Evolutionary conservation across 2,888 invertebrate species (phyloP), one percentile per base, ranked within the genome.

Genomic region (Eupithecia tripunctaria): DNA sequence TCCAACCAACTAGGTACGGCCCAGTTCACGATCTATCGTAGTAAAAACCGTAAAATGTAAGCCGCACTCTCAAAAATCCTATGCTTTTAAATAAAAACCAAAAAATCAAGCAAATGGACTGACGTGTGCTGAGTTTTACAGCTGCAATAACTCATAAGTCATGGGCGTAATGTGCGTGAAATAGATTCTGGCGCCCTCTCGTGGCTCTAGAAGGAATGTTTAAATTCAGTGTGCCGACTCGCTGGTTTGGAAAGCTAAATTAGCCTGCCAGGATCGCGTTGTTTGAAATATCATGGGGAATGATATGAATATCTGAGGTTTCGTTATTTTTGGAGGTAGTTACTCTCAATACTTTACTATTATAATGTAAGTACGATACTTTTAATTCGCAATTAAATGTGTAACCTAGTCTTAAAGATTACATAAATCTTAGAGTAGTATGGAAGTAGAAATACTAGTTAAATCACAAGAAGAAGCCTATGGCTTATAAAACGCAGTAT

Each of bases 131-230:
- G 91, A 91, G 88, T 87, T 92, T 91, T 89, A 92, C 91, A 88
- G 90, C 90, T 78, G 88, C 84, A 89, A 92, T 92, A 91, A 92
- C 85, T 92, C 90, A 91, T 91, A 91, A 91, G 88, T 89, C 89
- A 85, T 84, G 81, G 73, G 82, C 81, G 90, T 91, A 92, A 92
- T 91, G 89, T 86, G 92, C 92, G 91, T 92, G 90, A 92, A 93
- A 92, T 92, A 92, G 91, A 91, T 90, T 90, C 87, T 76, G 85
- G 72, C 86, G 85, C 88, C 88, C 89, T 87, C 88, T 88, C 81
- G 79, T 83, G 85, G 84, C 81, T 84, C 85, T 85, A 87, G 87
- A 88, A 90, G 88, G 88, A 91, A 89, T 89, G 82, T 85, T 88
- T 87, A 86, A 89, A 88, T 88, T 87, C 84, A 82, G 82, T 79